Evolutionary conservation across 2,797 vertebrate genomes (phyloP), one percentile per base, ranked within the genome.

Genomic region (Leptodactylus fallax): DNA sequence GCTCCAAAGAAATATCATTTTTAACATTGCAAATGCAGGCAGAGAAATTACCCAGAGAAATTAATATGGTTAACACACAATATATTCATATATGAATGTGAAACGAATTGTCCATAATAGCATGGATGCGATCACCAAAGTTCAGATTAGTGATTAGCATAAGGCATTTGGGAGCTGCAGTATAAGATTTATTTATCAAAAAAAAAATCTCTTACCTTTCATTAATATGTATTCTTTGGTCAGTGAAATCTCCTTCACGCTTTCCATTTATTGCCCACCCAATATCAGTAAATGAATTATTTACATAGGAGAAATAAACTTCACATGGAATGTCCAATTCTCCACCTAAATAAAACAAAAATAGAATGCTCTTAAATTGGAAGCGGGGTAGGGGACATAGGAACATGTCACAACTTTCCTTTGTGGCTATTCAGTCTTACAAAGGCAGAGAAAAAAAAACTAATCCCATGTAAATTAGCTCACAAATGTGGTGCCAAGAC

Each of bases 221-320:
- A 47, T 92, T 92, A 56, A 94, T n/a, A 81, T 91, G 92, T 78
- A 95, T 69, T 79, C 80, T 92, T 23, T 89, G 51, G 9, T 94
- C 94, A 0, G 87, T 60, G 79, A 93, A 74, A 0, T 95, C 95
- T 7, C 95, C 93, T 9, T 91, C 91, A 67, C 91, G 95, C 85
- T 91, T 95, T 1, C 95, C 95, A 90, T 96, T 94, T 79, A 96
- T 90, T 2, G 92, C 93, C 95, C 95, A 96, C 94, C 94, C 95
- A 78, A 96, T 90, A 19, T 95, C 94, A 56, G 92, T 94, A 0
- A 61, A 91, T 3, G 95, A 95, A 25, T 94, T 93, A 79, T 91
- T 94, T 78, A 96, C 83, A 80, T 93, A 96, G 0, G 91, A 92
- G 85, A 96, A 96, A 49, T 87, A 91, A 78, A 95, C 95, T 16